Conservation (phyloP, 2,888 invertebrate genomes). For the Lutraria lutraria region DNA sequence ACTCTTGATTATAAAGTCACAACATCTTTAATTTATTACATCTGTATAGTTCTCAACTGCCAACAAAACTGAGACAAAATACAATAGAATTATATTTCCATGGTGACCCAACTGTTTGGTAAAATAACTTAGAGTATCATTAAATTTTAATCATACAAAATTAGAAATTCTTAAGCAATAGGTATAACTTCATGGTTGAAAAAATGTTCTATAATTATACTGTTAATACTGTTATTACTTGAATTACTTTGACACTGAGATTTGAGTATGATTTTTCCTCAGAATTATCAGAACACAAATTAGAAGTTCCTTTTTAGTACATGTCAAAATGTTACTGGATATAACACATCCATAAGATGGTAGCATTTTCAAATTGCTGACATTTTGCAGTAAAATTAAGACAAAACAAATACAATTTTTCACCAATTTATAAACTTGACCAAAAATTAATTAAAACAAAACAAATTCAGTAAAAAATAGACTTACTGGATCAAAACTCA, state of each 20-base stretch:
- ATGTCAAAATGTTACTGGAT: slow-evolving; percentile 23
- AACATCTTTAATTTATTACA: not conserved
- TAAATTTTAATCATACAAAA: too few species aligned
- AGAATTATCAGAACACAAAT: not conserved
- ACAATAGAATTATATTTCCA: too few species aligned
- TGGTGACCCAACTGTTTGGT: too few species aligned
- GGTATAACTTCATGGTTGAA: too few species aligned
- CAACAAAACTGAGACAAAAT: too few species aligned
- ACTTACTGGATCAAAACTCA: not conserved
- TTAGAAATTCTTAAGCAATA: too few species aligned
- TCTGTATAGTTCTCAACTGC: too few species aligned
- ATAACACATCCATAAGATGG: slow-evolving; percentile 14
- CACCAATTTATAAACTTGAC: not conserved
- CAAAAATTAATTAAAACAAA: not conserved
- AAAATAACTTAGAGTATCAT: too few species aligned
- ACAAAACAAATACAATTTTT: not conserved
- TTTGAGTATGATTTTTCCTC: not conserved
- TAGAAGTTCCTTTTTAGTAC: not conserved
- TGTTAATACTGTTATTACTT: too few species aligned
- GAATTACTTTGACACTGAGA: too few species aligned
- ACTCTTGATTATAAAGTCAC: not conserved
- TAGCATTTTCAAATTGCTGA: slow-evolving; percentile 7
- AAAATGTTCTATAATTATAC: too few species aligned
- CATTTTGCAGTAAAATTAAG: slow-evolving; percentile 39
- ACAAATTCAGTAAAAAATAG: not conserved